Percentiles rank a stretch among this genome's conserved stretches.
Conservation (phyloP, 2,888 invertebrate species). For the Amiota minor region DNA sequence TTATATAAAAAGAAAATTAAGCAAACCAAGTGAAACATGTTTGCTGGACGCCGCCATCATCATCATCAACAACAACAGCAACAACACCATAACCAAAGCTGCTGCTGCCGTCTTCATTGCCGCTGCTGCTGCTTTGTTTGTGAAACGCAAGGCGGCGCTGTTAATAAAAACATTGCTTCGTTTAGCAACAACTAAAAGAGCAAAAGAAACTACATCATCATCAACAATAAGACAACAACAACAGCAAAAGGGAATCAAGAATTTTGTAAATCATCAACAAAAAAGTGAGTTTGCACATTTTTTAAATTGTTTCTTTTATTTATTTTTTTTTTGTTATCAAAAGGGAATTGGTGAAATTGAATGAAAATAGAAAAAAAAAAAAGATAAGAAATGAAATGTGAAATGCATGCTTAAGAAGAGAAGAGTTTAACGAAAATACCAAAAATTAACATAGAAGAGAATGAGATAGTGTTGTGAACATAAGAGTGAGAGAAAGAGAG, state of each 20-base stretch:
- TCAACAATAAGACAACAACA: not conserved
- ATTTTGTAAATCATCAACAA: not conserved
- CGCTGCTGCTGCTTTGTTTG: constrained; percentile 3
- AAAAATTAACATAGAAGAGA: too few species aligned
- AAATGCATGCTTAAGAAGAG: too few species aligned
- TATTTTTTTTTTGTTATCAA: too few species aligned
- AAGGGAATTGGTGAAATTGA: too few species aligned
- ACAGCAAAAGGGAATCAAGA: not conserved
- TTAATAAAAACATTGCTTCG: not conserved
- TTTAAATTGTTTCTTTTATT: too few species aligned
- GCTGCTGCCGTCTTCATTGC: not conserved
- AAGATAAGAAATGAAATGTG: too few species aligned
- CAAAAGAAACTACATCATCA: not conserved
- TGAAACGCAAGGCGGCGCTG: not conserved
- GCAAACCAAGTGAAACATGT: not conserved
- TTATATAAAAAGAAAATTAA: too few species aligned
- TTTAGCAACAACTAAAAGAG: not conserved
- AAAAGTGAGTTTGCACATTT: not conserved
- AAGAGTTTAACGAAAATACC: too few species aligned
- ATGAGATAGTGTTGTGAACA: not conserved
- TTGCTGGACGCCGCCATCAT: not conserved
- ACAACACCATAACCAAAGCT: constrained; percentile 1
- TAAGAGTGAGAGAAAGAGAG: not conserved
- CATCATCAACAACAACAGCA: not conserved
- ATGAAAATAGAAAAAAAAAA: too few species aligned